Evolutionary conservation across 2,888 invertebrate species (phyloP).

Genomic region (Clostera curtula): DNA sequence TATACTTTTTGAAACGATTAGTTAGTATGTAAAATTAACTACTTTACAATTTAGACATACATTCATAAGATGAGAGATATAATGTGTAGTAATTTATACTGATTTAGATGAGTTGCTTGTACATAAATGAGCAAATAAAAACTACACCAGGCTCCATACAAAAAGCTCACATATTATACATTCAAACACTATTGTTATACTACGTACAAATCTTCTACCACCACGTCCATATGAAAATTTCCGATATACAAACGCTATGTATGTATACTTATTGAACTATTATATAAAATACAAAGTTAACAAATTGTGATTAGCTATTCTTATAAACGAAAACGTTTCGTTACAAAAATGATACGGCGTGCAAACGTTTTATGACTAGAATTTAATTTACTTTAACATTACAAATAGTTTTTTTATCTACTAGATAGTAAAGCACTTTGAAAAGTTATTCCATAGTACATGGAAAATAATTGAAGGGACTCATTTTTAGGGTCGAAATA

Average conservation of each 20-base stretch:
- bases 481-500: conserved; percentile 9
- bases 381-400: conserved; percentile 61
- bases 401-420: conserved; percentile 67
- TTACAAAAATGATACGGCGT: conserved; percentile 32
- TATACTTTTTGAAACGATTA: no score
- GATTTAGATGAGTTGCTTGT: no score
- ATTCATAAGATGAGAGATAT: no score
- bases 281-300: conserved; percentile 65
- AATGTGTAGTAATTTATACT: no score
- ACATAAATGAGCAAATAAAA: no score
- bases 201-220: conserved; percentile 50
- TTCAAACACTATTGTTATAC: conserved; percentile 33
- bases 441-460: conserved; percentile 58
- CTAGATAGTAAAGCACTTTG: conserved; percentile 75
- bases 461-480: conserved; percentile 35
- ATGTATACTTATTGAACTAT: conserved; percentile 12
- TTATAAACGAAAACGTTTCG: conserved; percentile 12
- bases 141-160: conserved; percentile 15
- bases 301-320: conserved; percentile 54
- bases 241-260: conserved; percentile 50
- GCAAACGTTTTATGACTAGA: conserved; percentile 64
- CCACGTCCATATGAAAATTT: conserved; percentile 52
- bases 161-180: conserved; percentile 23
- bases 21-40: no score
- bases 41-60: no score